phyloP scores from a whole-genome alignment of 2,797 vertebrate species.

The Neoniphon sammara region DNA sequence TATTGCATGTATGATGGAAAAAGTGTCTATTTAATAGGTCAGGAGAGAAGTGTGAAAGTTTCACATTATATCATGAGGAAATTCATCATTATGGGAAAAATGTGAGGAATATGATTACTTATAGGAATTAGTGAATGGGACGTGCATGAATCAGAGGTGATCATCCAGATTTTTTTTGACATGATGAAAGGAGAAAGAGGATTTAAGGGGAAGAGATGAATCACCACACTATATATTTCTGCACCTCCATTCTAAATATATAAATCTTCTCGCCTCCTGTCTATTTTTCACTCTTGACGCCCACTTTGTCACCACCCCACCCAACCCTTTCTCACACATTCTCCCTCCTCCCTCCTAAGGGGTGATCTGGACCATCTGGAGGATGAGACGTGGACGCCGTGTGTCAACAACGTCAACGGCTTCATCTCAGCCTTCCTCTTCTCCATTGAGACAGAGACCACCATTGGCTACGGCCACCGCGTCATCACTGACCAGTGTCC shows the following conservation, averaged over 20 bases:
- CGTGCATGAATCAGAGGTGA: conserved; percentile 8
- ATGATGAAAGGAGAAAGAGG: conserved; percentile 12
- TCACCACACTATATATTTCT: conserved; percentile 27
- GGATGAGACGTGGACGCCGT: conserved; percentile 92
- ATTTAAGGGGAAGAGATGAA: conserved; percentile 33
- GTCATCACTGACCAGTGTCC: conserved; percentile 98
- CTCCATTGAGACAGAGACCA: conserved; percentile 98
- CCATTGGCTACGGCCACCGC: conserved; percentile 95
- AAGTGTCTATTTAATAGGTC: conserved; percentile 38
- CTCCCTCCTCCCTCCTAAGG: conserved; percentile 64
- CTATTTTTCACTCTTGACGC: conserved; percentile 57
- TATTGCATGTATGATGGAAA: conserved; percentile 36
- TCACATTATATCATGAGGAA: not conserved
- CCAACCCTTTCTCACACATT: conserved; percentile 33
- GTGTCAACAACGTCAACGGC: conserved; percentile 95
- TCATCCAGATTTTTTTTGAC: not conserved
- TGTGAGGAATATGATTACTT: conserved; percentile 16
- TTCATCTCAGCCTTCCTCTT: conserved; percentile 98
- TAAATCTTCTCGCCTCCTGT: conserved; percentile 44
- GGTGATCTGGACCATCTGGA: conserved; percentile 96
- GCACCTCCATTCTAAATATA: conserved; percentile 61
- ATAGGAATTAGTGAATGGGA: not conserved
- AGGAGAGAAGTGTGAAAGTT: conserved; percentile 27
- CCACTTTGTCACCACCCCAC: conserved; percentile 43
- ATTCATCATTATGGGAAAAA: conserved; percentile 25